phyloP scores from a whole-genome alignment of 2,797 vertebrate genomes.

The Cirrhinus mrigala region DNA sequence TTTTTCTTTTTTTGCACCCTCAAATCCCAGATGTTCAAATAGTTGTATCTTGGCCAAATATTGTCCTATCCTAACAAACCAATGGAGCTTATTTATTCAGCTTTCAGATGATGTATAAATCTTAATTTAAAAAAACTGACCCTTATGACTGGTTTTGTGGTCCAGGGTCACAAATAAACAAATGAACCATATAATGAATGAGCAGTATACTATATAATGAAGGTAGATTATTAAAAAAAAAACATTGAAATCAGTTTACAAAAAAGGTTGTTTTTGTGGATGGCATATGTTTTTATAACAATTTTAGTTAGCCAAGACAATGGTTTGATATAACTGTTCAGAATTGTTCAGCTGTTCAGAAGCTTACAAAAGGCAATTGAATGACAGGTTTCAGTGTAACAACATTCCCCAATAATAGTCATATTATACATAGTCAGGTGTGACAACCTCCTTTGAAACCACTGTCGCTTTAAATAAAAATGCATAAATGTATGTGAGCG shows the following conservation, averaged over 20 bases:
- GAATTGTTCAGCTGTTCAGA: neutral
- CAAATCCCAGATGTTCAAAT: too few species aligned
- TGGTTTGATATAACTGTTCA: neutral
- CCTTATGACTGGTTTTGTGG: too few species aligned
- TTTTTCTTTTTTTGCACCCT: too few species aligned
- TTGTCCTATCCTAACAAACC: too few species aligned
- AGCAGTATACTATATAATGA: neutral
- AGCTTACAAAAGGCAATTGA: neutral
- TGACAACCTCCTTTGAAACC: neutral
- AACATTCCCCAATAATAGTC: neutral
- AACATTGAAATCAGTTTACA: neutral
- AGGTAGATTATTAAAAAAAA: neutral
- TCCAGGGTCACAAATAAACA: neutral
- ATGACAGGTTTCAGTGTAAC: neutral
- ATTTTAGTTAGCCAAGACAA: neutral
- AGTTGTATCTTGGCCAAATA: too few species aligned
- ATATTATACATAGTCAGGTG: neutral
- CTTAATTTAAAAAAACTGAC: too few species aligned
- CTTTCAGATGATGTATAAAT: too few species aligned
- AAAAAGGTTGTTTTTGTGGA: neutral
- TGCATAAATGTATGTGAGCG: neutral
- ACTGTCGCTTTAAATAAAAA: neutral
- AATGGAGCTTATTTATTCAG: too few species aligned
- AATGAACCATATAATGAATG: neutral
- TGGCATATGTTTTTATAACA: neutral